Percentiles rank a stretch among this genome's conserved stretches.
Conservation (phyloP, 2,888 invertebrate genomes). For the Drosophila trichaetosa region DNA sequence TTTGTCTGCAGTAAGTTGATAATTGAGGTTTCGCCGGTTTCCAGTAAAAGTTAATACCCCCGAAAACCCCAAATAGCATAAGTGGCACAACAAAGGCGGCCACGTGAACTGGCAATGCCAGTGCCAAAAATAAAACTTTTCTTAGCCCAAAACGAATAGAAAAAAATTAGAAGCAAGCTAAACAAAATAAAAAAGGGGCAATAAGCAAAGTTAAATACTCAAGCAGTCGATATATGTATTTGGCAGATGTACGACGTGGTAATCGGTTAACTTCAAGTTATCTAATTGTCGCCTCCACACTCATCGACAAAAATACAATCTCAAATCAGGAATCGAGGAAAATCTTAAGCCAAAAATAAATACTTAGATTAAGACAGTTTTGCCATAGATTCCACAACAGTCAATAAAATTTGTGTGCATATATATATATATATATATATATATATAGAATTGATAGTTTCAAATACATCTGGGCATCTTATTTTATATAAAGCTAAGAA, state of each 20-base stretch:
- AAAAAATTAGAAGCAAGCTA: constrained; percentile 16
- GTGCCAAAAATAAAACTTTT: constrained; percentile 16
- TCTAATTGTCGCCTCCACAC: neutral
- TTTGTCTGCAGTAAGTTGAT: constrained; percentile 77
- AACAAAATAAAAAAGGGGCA: constrained; percentile 24
- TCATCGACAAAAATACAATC: neutral
- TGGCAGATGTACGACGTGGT: neutral
- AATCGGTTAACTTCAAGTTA: neutral
- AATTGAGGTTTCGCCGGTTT: constrained; percentile 74
- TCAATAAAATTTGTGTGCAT: neutral
- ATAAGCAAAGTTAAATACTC: neutral
- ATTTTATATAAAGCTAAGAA: no score
- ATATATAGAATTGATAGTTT: no score
- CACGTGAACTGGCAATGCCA: constrained; percentile 7
- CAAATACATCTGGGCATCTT: no score
- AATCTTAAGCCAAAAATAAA: neutral
- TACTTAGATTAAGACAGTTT: neutral
- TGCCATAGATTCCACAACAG: neutral
- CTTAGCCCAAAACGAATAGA: neutral
- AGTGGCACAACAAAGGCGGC: constrained; percentile 60
- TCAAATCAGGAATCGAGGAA: neutral
- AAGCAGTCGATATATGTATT: neutral
- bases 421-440: neutral
- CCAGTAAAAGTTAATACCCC: constrained; percentile 70
- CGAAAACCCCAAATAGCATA: constrained; percentile 58